Evolutionary conservation across 2,797 vertebrate species (phyloP).

Genomic region (Pteronotus mesoamericanus): DNA sequence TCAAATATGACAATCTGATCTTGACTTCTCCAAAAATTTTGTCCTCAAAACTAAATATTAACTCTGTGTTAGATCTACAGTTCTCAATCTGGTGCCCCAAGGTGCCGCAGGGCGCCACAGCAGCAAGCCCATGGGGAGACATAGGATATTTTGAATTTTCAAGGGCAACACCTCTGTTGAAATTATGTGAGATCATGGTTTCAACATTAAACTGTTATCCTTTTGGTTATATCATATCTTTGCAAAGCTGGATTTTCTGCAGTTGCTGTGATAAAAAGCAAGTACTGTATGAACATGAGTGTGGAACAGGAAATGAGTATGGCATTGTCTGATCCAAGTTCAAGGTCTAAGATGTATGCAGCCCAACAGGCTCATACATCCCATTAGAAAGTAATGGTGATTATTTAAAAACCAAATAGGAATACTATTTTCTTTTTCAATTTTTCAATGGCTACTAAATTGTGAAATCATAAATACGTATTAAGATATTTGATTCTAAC

Average conservation of each 20-base stretch:
- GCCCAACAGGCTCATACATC: background rate
- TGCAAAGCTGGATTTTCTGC: background rate
- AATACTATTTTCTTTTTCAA: background rate
- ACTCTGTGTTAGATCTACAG: background rate
- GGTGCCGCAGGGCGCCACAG: background rate
- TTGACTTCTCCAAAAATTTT: background rate
- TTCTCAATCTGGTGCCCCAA: background rate
- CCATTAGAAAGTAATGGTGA: background rate
- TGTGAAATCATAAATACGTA: constrained; percentile 20
- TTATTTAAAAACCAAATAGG: background rate
- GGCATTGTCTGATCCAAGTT: background rate
- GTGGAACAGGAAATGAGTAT: background rate
- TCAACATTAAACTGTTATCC: background rate
- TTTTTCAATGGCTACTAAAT: background rate
- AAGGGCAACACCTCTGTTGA: background rate
- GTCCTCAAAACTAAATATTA: background rate
- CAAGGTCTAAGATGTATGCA: background rate
- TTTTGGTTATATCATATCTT: background rate
- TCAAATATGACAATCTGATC: background rate
- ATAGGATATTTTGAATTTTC: background rate
- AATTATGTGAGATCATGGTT: background rate
- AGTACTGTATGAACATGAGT: background rate
- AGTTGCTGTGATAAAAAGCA: background rate
- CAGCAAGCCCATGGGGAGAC: background rate
- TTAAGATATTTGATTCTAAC: background rate